Evolutionary conservation across 2,113 vertebrate species (phyloP).

Genomic region (Oncorhynchus kisutch): DNA sequence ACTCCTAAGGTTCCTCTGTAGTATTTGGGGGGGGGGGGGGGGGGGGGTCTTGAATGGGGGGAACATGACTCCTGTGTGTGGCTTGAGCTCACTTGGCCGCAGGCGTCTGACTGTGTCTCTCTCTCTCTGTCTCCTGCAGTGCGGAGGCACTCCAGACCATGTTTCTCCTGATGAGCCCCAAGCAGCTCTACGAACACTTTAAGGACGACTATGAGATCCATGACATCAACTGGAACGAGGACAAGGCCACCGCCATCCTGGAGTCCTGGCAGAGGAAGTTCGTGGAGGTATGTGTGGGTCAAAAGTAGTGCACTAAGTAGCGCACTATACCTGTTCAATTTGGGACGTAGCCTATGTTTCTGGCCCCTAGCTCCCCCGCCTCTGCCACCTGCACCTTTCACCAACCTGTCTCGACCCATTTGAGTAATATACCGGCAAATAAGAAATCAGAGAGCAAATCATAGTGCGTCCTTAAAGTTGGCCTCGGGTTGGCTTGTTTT

Average conservation of each 20-base stretch:
- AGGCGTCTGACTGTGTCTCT: not conserved
- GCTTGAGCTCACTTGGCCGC: not conserved
- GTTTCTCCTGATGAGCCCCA: conserved; percentile 97
- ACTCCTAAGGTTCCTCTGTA: not conserved
- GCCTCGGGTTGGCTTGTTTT: not conserved
- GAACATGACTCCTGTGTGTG: not conserved
- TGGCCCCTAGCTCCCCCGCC: too few relatives aligned
- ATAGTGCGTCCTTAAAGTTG: not conserved
- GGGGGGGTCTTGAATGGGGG: not conserved
- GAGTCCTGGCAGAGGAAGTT: conserved; percentile 98
- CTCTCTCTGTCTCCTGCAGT: conserved; percentile 61
- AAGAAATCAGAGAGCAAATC: not conserved
- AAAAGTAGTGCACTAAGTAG: not conserved
- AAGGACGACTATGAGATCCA: conserved; percentile 97
- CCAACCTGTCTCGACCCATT: not conserved
- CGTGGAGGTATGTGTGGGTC: conserved; percentile 80
- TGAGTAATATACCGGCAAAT: not conserved
- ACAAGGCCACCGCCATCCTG: conserved; percentile 89
- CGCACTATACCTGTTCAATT: too few relatives aligned
- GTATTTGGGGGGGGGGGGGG: not conserved
- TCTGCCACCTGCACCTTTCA: too few relatives aligned
- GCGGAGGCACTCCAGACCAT: conserved; percentile 97
- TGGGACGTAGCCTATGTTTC: too few relatives aligned
- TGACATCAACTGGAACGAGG: conserved; percentile 96
- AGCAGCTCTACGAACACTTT: conserved; percentile 97